phyloP scores from a whole-genome alignment of 2,888 invertebrate genomes.

The Caenorhabditis sp. region DNA sequence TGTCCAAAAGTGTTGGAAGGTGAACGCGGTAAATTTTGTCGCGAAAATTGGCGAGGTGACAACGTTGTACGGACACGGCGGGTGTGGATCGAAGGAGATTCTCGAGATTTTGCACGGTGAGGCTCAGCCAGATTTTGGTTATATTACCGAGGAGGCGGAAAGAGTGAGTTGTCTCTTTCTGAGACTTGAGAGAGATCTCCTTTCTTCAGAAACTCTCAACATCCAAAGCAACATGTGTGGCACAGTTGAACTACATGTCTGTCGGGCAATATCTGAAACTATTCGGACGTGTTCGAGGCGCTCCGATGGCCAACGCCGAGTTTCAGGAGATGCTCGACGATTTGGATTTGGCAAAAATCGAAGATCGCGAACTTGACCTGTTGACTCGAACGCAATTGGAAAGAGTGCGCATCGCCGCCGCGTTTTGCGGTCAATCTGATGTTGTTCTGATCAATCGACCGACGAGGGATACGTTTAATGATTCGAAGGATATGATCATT shows the following conservation, averaged over 20 bases:
- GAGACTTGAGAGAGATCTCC: no score
- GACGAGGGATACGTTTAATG: constrained; percentile 12
- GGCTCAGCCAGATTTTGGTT: background rate
- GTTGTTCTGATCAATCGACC: constrained; percentile 27
- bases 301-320: background rate
- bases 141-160: background rate
- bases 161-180: no score
- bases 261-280: background rate
- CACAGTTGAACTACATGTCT: background rate
- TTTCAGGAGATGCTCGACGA: constrained; percentile 9
- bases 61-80: background rate
- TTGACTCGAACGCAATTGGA: constrained; percentile 22
- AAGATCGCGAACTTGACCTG: constrained; percentile 7
- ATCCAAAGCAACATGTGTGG: background rate
- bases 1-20: background rate
- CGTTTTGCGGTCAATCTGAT: constrained; percentile 22
- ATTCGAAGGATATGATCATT: constrained; percentile 17
- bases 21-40: background rate
- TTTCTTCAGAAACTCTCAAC: background rate
- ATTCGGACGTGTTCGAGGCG: constrained; percentile 3
- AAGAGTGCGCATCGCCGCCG: constrained; percentile 25
- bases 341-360: constrained; percentile 14
- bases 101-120: background rate
- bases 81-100: background rate
- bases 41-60: background rate